These are phyloP conservation scores for Bellardia pandia DNA, from an alignment of 2,888 invertebrate species.

Conservation along the genomic window DNA sequence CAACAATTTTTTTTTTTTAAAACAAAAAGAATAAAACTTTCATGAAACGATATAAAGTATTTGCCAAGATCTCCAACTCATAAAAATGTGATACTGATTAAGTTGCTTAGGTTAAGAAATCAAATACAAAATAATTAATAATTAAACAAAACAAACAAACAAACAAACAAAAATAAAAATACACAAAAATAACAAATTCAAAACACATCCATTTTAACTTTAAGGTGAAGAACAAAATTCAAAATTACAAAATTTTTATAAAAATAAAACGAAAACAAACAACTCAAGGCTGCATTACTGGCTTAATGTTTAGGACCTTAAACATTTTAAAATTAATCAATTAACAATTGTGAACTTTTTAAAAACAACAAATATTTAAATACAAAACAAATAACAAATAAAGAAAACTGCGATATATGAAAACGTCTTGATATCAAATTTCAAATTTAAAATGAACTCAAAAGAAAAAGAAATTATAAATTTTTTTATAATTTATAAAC, in stretches of 20 bases:
- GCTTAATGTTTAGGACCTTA: slow-evolving; percentile 71
- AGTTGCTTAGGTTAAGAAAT: slow-evolving; percentile 73
- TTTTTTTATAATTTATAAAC: slow-evolving; percentile 51
- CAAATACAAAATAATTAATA: slow-evolving; percentile 54
- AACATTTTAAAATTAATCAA: slow-evolving; percentile 51
- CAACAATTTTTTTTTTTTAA: slow-evolving; percentile 34
- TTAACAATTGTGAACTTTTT: slow-evolving; percentile 66
- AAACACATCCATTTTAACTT: slow-evolving; percentile 69
- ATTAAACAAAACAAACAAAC: slow-evolving; percentile 18
- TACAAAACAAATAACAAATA: slow-evolving; percentile 55
- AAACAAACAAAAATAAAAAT: slow-evolving; percentile 41
- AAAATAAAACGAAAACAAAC: slow-evolving; percentile 47
- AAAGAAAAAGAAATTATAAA: slow-evolving; percentile 49
- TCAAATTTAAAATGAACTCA: slow-evolving; percentile 57
- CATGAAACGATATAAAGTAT: slow-evolving; percentile 71
- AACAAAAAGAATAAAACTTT: slow-evolving; percentile 35
- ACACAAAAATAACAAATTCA: slow-evolving; percentile 61
- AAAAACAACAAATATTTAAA: slow-evolving; percentile 28
- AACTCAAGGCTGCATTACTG: slow-evolving; percentile 73
- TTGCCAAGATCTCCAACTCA: slow-evolving; percentile 74
- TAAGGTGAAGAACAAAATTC: slow-evolving; percentile 54
- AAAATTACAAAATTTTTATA: slow-evolving; percentile 68
- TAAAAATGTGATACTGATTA: slow-evolving; percentile 73
- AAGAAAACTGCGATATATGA: slow-evolving; percentile 72
- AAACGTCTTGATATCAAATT: slow-evolving; percentile 74